A percentile compares a stretch with the other conserved stretches of the same genome.
phyloP scores from a whole-genome alignment of 2,888 invertebrate genomes.

The Harpalus rubripes region DNA sequence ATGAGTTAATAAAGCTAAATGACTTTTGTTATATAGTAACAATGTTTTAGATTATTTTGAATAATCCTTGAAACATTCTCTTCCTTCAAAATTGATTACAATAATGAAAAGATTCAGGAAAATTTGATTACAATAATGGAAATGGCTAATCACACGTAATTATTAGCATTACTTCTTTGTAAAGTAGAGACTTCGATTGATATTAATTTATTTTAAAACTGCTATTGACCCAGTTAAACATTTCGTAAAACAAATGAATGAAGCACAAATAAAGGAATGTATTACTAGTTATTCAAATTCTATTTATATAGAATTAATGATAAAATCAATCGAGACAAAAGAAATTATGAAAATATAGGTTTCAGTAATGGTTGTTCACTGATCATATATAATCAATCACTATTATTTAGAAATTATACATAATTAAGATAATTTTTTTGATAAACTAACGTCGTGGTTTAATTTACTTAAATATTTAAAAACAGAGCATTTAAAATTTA shows the following conservation, averaged over 20 bases:
- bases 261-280: background rate
- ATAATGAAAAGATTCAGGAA: no score
- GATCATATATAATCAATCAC: background rate
- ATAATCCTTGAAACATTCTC: no score
- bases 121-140: no score
- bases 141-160: no score
- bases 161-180: no score
- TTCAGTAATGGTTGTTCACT: background rate
- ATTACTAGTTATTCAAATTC: background rate
- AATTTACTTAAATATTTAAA: background rate
- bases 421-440: background rate
- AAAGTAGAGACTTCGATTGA: no score
- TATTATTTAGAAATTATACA: background rate
- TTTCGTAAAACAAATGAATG: no score
- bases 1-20: background rate
- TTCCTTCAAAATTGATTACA: no score
- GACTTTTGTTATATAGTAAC: background rate
- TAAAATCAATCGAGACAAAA: background rate
- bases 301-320: background rate
- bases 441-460: background rate
- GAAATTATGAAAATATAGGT: background rate
- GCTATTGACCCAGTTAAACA: no score
- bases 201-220: no score
- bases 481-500: no score
- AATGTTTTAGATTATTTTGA: no score